Conservation (phyloP, 2,888 invertebrate species). For the Frankliniella fusca region DNA sequence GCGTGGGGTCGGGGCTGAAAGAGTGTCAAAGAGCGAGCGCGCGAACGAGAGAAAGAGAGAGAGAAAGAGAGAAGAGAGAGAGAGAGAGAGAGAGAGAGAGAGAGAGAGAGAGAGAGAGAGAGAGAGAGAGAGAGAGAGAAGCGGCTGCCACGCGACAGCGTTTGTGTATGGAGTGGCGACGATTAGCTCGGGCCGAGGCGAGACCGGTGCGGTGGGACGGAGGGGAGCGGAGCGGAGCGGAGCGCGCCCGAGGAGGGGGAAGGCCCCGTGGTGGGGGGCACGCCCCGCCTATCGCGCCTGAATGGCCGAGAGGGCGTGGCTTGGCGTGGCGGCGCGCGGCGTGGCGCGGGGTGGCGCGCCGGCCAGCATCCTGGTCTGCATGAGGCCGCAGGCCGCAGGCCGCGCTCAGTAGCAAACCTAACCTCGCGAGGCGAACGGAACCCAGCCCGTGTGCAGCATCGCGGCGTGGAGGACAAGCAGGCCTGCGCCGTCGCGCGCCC, state of each 20-base stretch:
- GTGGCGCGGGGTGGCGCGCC: neutral
- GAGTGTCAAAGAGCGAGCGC: neutral
- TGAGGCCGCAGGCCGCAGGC: neutral
- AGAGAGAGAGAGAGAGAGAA: conserved; percentile 1
- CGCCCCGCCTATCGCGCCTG: neutral
- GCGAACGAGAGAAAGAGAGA: no score
- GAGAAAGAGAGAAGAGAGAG: neutral
- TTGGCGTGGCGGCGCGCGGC: neutral
- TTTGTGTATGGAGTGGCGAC: neutral
- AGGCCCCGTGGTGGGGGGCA: neutral
- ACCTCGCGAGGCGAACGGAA: no score
- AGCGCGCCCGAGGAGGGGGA: neutral
- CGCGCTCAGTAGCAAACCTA: neutral
- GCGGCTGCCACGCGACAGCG: neutral
- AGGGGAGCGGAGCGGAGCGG: neutral
- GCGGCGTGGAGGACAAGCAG: no score
- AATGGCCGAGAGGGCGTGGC: neutral
- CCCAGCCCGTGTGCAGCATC: no score
- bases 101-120: neutral
- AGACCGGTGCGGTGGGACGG: neutral
- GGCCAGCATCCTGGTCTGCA: neutral
- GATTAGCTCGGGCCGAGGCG: neutral
- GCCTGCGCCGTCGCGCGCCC: neutral
- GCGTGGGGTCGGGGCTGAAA: no score
- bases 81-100: neutral